Evolutionary conservation across 2,888 invertebrate species (phyloP).

Genomic region (Thera britannica): DNA sequence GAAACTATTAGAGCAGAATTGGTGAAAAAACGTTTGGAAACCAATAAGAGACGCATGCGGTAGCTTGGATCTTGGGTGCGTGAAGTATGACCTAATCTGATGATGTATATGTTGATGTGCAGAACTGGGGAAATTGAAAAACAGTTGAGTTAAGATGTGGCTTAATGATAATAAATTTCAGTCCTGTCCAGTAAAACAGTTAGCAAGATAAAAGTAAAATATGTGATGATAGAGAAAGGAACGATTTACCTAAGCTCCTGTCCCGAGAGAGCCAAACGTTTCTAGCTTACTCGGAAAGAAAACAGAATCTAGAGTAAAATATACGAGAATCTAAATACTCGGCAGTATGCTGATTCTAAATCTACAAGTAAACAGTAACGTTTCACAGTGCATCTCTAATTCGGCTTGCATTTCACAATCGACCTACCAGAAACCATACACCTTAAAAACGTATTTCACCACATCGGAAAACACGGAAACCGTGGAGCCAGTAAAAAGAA

Average conservation of each 20-base stretch:
- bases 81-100: conserved; percentile 26
- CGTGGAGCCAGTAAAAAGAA: conserved; percentile 13
- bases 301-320: no score
- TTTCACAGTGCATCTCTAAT: background rate
- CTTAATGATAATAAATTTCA: no score
- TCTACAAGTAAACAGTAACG: background rate
- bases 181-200: no score
- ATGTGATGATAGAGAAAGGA: background rate
- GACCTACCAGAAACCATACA: conserved; percentile 8
- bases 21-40: conserved; percentile 37
- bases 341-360: background rate
- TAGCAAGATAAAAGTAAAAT: no score
- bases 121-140: background rate
- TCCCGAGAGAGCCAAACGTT: no score
- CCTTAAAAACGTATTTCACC: conserved; percentile 25
- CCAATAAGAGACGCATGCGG: conserved; percentile 30
- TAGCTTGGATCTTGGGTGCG: conserved; percentile 22
- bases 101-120: conserved; percentile 8
- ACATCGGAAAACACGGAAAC: conserved; percentile 18
- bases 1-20: conserved; percentile 39
- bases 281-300: no score
- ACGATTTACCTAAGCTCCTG: no score
- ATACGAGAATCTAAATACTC: background rate
- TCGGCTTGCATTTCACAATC: conserved; percentile 13
- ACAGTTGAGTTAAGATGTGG: no score